Percentiles rank a stretch among this genome's conserved stretches.
Evolutionary conservation across 2,797 vertebrate species (phyloP).

Genomic region (Botia almorhae): DNA sequence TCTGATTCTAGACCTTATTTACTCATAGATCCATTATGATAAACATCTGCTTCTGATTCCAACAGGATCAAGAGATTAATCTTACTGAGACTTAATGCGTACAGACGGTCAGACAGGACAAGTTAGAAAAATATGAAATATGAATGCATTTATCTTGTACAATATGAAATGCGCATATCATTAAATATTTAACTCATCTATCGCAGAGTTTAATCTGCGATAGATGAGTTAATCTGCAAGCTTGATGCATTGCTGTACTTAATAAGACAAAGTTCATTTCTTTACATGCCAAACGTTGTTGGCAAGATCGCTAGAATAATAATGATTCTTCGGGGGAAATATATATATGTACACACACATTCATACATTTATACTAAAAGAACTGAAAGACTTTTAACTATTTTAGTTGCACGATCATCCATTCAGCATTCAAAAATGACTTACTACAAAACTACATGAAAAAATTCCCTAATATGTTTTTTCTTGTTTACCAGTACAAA

Average conservation of each 20-base stretch:
- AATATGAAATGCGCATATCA: conserved; percentile 79
- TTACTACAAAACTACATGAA: no score
- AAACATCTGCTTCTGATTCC: conserved; percentile 86
- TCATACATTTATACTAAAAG: conserved; percentile 3
- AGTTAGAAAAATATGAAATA: conserved; percentile 94
- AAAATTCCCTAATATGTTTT: no score
- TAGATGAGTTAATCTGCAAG: conserved; percentile 54
- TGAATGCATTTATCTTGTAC: conserved; percentile 88
- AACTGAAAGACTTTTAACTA: background rate
- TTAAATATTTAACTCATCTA: conserved; percentile 82
- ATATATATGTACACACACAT: conserved; percentile 67
- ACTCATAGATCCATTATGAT: conserved; percentile 75
- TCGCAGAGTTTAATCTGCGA: conserved; percentile 81
- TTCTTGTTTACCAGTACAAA: no score
- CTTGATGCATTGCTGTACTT: conserved; percentile 86
- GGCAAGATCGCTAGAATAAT: conserved; percentile 68
- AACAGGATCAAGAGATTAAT: conserved; percentile 91
- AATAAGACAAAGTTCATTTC: conserved; percentile 86
- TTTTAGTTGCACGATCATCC: background rate
- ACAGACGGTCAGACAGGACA: conserved; percentile 93
- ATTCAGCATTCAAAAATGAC: background rate
- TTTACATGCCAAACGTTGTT: conserved; percentile 82
- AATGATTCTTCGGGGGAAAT: conserved; percentile 80
- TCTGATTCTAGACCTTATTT: conserved; percentile 85
- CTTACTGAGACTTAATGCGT: conserved; percentile 87